Conservation (phyloP, 53 echinoderm and acorn worm genomes). For the Glandiceps talaboti region DNA sequence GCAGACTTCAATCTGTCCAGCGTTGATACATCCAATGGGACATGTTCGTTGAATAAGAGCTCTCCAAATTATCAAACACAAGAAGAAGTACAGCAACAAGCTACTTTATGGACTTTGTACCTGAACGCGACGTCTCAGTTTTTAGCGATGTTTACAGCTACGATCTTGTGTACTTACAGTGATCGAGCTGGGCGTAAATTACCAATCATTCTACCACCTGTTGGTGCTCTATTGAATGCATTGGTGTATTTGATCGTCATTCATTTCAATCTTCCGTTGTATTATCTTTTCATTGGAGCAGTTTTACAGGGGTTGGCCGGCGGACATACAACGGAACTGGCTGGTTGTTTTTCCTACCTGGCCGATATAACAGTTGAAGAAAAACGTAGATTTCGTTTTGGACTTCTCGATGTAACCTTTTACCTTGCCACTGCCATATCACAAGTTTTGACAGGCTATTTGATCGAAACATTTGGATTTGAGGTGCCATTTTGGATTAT, state of each 20-base stretch:
- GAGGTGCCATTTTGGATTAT: constrained; percentile 11
- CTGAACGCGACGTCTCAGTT: constrained; percentile 1
- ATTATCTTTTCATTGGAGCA: constrained; percentile 15
- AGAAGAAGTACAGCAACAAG: constrained; percentile 15
- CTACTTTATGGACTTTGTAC: constrained; percentile 31
- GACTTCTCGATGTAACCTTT: neutral
- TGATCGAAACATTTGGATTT: neutral
- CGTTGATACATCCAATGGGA: neutral
- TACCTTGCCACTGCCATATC: neutral
- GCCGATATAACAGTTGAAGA: constrained; percentile 23
- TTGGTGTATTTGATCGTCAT: constrained; percentile 13
- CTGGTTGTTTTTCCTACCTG: constrained; percentile 27
- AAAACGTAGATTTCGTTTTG: constrained; percentile 14
- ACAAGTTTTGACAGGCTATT: neutral
- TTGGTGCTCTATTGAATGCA: constrained; percentile 11
- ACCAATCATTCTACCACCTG: constrained; percentile 10
- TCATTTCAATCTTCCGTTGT: constrained; percentile 24
- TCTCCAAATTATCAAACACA: constrained; percentile 7
- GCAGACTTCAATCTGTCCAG: neutral
- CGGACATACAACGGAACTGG: constrained; percentile 13
- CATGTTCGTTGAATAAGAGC: constrained; percentile 12
- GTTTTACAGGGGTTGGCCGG: constrained; percentile 25
- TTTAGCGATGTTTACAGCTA: constrained; percentile 1
- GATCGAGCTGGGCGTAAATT: constrained; percentile 34
- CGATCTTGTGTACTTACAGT: constrained; percentile 27